Evolutionary conservation across 2,113 vertebrate species (phyloP).

Genomic region (Neodon shergylaensis): DNA sequence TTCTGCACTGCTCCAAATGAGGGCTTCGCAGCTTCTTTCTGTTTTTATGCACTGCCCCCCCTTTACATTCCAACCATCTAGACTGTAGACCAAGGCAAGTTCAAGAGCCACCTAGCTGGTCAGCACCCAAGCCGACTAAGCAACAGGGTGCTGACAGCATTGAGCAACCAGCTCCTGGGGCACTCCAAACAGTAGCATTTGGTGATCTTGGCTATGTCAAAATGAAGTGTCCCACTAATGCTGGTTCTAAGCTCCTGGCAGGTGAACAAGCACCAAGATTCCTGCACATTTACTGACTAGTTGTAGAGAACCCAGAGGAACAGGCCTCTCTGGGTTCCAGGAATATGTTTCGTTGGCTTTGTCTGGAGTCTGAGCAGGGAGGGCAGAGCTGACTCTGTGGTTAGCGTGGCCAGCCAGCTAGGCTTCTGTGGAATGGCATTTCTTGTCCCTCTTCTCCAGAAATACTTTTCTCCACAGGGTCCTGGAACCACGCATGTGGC

Average conservation of each 20-base stretch:
- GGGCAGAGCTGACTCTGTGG: too few relatives aligned
- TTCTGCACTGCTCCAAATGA: not conserved
- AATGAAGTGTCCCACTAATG: not conserved
- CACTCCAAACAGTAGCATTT: not conserved
- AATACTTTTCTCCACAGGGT: not conserved
- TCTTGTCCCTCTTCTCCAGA: not conserved
- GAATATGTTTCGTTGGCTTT: not conserved
- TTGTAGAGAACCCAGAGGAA: not conserved
- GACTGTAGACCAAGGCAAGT: not conserved
- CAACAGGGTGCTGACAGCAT: not conserved
- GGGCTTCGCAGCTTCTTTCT: not conserved
- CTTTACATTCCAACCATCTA: not conserved
- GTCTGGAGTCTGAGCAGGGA: not conserved
- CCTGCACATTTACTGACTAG: not conserved
- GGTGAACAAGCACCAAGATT: not conserved
- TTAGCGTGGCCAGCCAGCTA: not conserved
- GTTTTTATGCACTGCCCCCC: not conserved
- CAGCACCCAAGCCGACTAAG: not conserved
- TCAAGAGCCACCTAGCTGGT: not conserved
- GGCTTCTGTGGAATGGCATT: not conserved
- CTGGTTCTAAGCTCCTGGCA: not conserved
- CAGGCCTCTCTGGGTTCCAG: not conserved
- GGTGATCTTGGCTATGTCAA: not conserved
- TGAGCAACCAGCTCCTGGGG: not conserved
- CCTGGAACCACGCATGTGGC: not conserved